A percentile compares a stretch with the other conserved stretches of the same genome.
Evolutionary conservation across 2,888 invertebrate species (phyloP).

Genomic region (Timema cristinae): DNA sequence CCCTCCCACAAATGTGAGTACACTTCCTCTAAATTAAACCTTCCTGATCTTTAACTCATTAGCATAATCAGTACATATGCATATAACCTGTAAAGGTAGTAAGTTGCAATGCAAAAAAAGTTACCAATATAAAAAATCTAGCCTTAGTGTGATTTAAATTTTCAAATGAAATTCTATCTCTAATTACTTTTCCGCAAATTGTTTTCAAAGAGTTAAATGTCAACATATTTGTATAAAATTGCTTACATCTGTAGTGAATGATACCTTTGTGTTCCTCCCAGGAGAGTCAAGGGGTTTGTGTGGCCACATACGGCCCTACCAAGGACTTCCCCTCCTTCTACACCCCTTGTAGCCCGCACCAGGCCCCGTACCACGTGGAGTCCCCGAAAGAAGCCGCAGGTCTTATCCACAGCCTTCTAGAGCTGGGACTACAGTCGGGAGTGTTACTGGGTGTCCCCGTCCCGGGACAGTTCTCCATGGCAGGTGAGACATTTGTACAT

Average conservation of each 20-base stretch:
- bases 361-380: slow-evolving; percentile 65
- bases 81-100: too few species aligned
- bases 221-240: too few species aligned
- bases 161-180: background rate
- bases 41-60: too few species aligned
- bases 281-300: slow-evolving; percentile 95
- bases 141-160: background rate
- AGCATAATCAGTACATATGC: too few species aligned
- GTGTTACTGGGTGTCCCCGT: slow-evolving; percentile 89
- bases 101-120: too few species aligned
- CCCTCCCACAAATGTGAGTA: too few species aligned
- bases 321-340: slow-evolving; percentile 92
- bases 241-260: background rate
- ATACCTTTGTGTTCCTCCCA: slow-evolving; percentile 41
- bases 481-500: slow-evolving; percentile 15
- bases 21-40: too few species aligned
- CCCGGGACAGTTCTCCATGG: slow-evolving; percentile 57
- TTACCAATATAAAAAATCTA: too few species aligned
- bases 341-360: slow-evolving; percentile 62
- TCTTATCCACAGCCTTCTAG: slow-evolving; percentile 56
- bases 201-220: too few species aligned
- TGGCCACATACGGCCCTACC: slow-evolving; percentile 66
- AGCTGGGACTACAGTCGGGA: slow-evolving; percentile 61
- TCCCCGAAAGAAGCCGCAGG: slow-evolving; percentile 65
- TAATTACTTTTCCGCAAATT: slow-evolving; percentile 23